A percentile compares a stretch with the other conserved stretches of the same genome.
These are phyloP conservation scores for Drepana falcataria DNA, from an alignment of 2,888 invertebrate genomes.

Conservation along the genomic window DNA sequence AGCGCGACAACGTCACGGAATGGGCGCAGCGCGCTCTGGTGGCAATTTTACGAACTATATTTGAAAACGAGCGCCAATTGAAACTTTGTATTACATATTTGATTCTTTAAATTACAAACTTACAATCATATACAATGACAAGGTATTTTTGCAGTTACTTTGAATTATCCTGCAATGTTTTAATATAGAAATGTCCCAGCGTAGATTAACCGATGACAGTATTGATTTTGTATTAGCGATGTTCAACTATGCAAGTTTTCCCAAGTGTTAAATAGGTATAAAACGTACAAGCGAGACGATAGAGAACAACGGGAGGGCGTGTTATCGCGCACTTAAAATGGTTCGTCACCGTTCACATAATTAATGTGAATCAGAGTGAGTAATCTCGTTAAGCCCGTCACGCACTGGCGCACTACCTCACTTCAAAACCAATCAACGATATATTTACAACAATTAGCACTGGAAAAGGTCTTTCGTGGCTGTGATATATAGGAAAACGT, in stretches of 20 bases:
- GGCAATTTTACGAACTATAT: constrained; percentile 28
- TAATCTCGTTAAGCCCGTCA: constrained; percentile 49
- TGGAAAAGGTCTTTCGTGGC: constrained; percentile 17
- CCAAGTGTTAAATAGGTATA: constrained; percentile 23
- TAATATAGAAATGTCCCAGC: constrained; percentile 7
- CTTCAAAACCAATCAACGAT: constrained; percentile 22
- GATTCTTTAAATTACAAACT: too few species aligned
- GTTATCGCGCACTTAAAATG: constrained; percentile 70
- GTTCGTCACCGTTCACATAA: constrained; percentile 73
- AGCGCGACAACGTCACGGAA: constrained; percentile 47
- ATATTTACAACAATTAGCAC: constrained; percentile 12
- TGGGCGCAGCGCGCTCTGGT: constrained; percentile 35
- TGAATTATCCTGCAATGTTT: constrained; percentile 2
- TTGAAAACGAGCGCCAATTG: constrained; percentile 61
- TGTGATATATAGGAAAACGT: constrained; percentile 26
- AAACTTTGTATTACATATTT: background rate
- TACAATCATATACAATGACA: too few species aligned
- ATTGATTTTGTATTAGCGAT: constrained; percentile 65
- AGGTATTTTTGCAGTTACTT: too few species aligned
- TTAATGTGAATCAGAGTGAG: constrained; percentile 64
- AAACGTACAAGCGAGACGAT: constrained; percentile 25
- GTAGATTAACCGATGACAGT: constrained; percentile 25
- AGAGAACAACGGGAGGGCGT: constrained; percentile 45
- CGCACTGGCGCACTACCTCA: constrained; percentile 35
- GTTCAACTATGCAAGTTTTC: constrained; percentile 27